phyloP scores from a whole-genome alignment of 2,113 vertebrate species.

The Pedetes capensis region DNA sequence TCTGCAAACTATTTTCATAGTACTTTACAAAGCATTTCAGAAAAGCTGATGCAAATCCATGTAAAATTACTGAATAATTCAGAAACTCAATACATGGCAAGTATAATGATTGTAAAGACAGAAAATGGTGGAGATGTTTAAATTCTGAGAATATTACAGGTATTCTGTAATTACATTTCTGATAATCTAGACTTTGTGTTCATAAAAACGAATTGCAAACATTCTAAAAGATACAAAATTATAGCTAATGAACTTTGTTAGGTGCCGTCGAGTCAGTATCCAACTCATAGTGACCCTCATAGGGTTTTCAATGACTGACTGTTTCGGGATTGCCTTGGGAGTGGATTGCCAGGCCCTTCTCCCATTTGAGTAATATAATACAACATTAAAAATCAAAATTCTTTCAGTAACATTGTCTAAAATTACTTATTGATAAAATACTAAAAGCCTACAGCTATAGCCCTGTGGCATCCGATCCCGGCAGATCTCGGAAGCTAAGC shows the following conservation, averaged over 20 bases:
- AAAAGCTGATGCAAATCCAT: neutral
- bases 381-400: neutral
- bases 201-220: neutral
- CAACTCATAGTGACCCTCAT: no score
- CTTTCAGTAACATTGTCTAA: neutral
- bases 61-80: neutral
- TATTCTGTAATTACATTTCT: neutral
- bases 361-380: no score
- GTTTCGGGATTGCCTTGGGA: no score
- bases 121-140: neutral
- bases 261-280: no score
- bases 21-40: neutral
- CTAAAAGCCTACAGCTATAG: no score
- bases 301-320: no score
- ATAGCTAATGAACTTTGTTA: neutral
- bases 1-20: neutral
- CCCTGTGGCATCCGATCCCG: no score
- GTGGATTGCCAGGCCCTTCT: no score
- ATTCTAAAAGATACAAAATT: neutral
- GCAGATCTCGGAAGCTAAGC: no score
- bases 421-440: neutral
- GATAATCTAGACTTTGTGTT: neutral
- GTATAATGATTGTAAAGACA: neutral
- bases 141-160: neutral
- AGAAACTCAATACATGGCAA: neutral